Evolutionary conservation across 2,113 vertebrate genomes (phyloP).

Genomic region (Leptobrachium leishanense): DNA sequence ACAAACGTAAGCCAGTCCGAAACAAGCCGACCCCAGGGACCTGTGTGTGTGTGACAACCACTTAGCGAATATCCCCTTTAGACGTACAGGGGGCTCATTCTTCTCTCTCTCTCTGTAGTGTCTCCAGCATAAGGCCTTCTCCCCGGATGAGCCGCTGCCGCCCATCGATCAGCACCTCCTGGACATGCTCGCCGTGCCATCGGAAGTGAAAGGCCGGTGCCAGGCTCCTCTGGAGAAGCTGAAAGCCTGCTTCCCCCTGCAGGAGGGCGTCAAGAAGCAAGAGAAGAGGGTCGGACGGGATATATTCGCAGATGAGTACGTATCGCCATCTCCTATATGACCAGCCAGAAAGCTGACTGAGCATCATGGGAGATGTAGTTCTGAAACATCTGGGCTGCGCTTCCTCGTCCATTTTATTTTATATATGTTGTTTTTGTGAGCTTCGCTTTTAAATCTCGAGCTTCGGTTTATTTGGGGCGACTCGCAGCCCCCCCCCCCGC

Average conservation of each 20-base stretch:
- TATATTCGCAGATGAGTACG: slow-evolving; percentile 85
- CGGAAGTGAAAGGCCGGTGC: slow-evolving; percentile 71
- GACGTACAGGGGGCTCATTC: no score
- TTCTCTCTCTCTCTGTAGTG: slow-evolving; percentile 70
- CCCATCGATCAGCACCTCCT: slow-evolving; percentile 78
- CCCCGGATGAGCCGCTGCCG: slow-evolving; percentile 76
- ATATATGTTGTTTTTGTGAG: no score
- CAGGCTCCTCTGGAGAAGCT: slow-evolving; percentile 74
- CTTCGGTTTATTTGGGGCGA: background rate
- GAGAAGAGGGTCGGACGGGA: slow-evolving; percentile 82
- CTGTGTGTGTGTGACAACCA: no score
- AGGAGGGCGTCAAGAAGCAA: slow-evolving; percentile 82
- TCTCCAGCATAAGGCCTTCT: slow-evolving; percentile 84
- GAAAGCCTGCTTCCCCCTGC: slow-evolving; percentile 82
- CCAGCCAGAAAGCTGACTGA: no score
- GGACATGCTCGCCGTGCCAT: slow-evolving; percentile 74
- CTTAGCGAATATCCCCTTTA: no score
- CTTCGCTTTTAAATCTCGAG: background rate
- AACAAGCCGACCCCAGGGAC: no score
- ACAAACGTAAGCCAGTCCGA: no score
- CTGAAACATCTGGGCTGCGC: no score
- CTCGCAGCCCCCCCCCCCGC: background rate
- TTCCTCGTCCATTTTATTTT: no score
- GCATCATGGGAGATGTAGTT: no score
- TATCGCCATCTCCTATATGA: background rate